Evolutionary conservation across 2,888 invertebrate species (phyloP), one percentile per base, ranked within the genome.

Genomic region (Phanerotoma sp.): DNA sequence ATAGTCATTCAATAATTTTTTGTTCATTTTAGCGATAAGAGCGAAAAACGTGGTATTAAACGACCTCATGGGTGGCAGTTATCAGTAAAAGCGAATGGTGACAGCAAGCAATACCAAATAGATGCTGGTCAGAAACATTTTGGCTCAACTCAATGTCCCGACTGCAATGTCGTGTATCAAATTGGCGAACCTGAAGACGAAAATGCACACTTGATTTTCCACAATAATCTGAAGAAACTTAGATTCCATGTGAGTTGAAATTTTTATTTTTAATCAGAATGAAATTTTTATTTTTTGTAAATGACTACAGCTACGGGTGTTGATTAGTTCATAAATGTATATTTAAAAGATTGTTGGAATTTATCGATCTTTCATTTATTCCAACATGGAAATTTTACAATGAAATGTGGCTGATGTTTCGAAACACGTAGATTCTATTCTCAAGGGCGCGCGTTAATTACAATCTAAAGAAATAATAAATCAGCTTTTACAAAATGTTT

Each of bases 91-190:
- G 80, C 81, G 66, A 72, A 77, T 6, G 82, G 62, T 13, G 57
- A 81, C 0, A 74, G 76, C 0, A 79, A 85, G 72, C 91, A 91
- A 67, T 87, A 88, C 75, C 83, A 89, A 55, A 83, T 93, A 51
- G 93, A 94, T 78, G 91, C 88, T 1, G 93, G 93, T 0, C 93
- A 94, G 75, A 91, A 87, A 72, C 80, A 79, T 48, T 90, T 91
- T 66, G 93, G 92, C 1, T 84, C 86, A 0, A 84, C 83, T 0
- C 84, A 87, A 66, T 94, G 93, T 69, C 71, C 73, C 0, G 86
- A 88, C 60, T 94, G 93, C 69, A 86, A 86, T 2, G 80, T 86
- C 65, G 80, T 89, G 10, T 91, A 89, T 70, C 81, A 86, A 75
- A 79, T 84, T 55, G 89, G 88, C 1, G 89, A 91, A 70, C 86